These are phyloP conservation scores for Eupeodes luniger DNA, from an alignment of 2,888 invertebrate species.

Conservation along the genomic window DNA sequence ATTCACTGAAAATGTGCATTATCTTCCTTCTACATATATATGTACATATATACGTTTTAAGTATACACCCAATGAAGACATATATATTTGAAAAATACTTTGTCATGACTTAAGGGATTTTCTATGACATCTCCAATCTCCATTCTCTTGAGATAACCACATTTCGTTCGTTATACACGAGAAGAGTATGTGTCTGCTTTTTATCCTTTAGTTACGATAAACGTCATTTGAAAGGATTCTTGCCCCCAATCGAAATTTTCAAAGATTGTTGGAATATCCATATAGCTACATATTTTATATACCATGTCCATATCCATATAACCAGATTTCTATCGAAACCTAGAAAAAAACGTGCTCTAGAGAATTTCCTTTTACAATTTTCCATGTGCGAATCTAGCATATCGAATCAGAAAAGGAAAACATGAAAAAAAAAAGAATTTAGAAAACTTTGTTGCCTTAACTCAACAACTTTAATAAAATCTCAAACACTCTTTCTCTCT, in stretches of 20 bases:
- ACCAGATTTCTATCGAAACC: neutral
- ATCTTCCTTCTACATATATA: neutral
- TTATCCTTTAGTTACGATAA: constrained; percentile 25
- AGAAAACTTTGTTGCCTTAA: neutral
- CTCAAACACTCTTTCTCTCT: neutral
- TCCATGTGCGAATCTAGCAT: constrained; percentile 31
- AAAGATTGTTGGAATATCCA: neutral
- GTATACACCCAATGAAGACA: neutral
- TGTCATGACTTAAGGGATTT: constrained; percentile 29
- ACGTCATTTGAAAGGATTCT: constrained; percentile 37
- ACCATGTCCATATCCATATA: neutral
- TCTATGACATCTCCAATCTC: constrained; percentile 21
- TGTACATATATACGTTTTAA: too few relatives aligned
- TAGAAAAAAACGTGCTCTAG: neutral
- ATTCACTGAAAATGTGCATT: constrained; percentile 13
- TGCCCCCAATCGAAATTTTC: constrained; percentile 25
- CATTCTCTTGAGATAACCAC: constrained; percentile 42
- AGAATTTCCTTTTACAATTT: constrained; percentile 10
- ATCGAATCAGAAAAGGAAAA: neutral
- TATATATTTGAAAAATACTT: neutral
- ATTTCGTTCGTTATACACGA: constrained; percentile 21
- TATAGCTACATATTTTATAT: neutral
- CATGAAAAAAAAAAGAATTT: neutral
- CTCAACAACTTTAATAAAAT: neutral
- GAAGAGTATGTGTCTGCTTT: too few relatives aligned